A percentile compares a stretch with the other conserved stretches of the same genome.
Evolutionary conservation across 2,888 invertebrate species (phyloP).

Genomic region (Pantelozetes paolii): DNA sequence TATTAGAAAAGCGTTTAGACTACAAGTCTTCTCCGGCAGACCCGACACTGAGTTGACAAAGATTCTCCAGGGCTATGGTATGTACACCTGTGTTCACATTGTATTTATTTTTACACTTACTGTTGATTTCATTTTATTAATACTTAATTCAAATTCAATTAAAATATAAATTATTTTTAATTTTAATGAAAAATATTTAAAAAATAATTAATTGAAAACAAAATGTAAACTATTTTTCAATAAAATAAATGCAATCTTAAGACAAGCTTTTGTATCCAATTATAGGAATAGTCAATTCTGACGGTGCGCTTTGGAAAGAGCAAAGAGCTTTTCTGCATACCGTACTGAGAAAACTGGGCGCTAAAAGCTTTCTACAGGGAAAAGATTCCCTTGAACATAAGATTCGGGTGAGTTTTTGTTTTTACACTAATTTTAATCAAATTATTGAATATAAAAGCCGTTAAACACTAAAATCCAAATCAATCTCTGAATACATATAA

Average conservation of each 20-base stretch:
- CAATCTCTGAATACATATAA: too few species aligned
- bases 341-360: conserved; percentile 76
- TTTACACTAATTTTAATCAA: conserved; percentile 11
- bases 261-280: too few species aligned
- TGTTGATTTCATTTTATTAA: neutral
- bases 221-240: neutral
- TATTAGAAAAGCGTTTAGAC: conserved; percentile 77
- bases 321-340: conserved; percentile 82
- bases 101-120: neutral
- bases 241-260: neutral
- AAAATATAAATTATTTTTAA: too few species aligned
- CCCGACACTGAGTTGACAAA: conserved; percentile 80
- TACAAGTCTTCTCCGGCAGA: conserved; percentile 80
- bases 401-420: conserved; percentile 46
- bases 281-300: conserved; percentile 80
- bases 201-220: neutral
- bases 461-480: too few species aligned
- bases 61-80: conserved; percentile 77
- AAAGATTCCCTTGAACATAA: conserved; percentile 72
- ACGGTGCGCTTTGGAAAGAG: conserved; percentile 82
- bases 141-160: too few species aligned
- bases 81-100: conserved; percentile 51
- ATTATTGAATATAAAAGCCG: neutral
- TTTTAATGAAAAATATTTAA: too few species aligned
- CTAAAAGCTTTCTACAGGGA: conserved; percentile 76